Base-by-base conservation (phyloP, 1,140 invertebrate species). In the Mycetomoellerius zeteki region DNA sequence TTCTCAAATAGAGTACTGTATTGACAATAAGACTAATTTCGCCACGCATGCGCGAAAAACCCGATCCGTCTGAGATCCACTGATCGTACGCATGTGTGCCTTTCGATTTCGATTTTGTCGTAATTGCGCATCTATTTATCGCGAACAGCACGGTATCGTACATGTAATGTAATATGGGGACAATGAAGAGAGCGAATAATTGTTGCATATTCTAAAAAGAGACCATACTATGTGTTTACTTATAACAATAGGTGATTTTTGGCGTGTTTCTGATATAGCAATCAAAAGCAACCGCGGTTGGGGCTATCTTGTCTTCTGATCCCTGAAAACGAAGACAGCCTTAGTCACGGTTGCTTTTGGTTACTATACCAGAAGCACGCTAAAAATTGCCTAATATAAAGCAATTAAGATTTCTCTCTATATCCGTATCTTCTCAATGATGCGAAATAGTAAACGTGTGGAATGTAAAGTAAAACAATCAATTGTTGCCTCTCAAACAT, bases 31-130 rank as follows among this genome's bases (percentile, higher is more conserved):
- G 54, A 56, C 8, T 30, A 65, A 65, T 21, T 37, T 37, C 8
- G 30, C 1, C 10, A 19, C 64, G 64, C 33, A 30, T 21, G 64
- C 64, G 64, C 64, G 19, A 65, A n/a, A 47, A 37, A 37, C 64
- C 62, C 19, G 30, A 5, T 21, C 56, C 21, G 3, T 21, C 19
- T 33, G 64, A 10, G 64, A 65, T 65, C 37, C 64, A 37, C 30
- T 65, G 30, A 37, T 65, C 64, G 64, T 65, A 65, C 10, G 30
- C 64, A 65, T 65, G 64, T 64, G 19, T 50, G 14, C 30, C 24
- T 60, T 50, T 69, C 75, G 75, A 69, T 56, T 67, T 80, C 24
- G 19, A 52, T 52, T 80, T 52, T 19, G n/a, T 58, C 14, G 33
- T 54, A 60, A 47, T 33, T 43, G 50, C 67, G 54, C n/a, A 30